Conservation (phyloP, 2,113 vertebrate species). For the Leiothrix lutea region DNA sequence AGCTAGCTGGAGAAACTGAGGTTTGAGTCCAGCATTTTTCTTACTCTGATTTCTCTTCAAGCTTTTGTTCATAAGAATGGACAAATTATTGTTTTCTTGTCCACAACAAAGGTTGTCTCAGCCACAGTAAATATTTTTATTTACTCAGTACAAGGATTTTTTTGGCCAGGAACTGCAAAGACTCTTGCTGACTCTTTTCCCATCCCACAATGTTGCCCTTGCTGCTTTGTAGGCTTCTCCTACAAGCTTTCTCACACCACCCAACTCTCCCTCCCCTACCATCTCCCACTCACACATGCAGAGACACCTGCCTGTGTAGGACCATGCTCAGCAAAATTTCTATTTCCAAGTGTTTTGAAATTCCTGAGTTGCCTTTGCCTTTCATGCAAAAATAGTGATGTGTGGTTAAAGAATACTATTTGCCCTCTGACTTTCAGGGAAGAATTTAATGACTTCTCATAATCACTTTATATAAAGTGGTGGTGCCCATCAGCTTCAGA, state of each 20-base stretch:
- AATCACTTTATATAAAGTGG: background rate
- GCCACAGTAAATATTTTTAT: background rate
- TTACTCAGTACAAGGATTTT: background rate
- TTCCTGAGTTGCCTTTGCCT: background rate
- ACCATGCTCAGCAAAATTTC: background rate
- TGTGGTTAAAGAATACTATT: background rate
- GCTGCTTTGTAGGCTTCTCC: background rate
- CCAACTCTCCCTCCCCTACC: background rate
- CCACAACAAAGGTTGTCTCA: background rate
- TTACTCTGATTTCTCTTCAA: background rate
- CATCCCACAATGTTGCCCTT: background rate
- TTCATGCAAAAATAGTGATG: background rate
- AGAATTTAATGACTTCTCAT: background rate
- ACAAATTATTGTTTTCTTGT: background rate
- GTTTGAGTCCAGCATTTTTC: background rate
- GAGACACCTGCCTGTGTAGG: background rate
- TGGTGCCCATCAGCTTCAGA: background rate
- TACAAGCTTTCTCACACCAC: background rate
- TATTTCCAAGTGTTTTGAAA: background rate
- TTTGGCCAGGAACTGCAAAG: background rate
- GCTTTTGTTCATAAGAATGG: background rate
- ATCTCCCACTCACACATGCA: fast-evolving
- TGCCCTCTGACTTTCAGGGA: background rate
- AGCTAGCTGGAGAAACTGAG: background rate
- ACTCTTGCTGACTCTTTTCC: background rate